Evolutionary conservation across 2,113 vertebrate genomes (phyloP), one percentile per base, ranked within the genome.

Genomic region (Rhea pennata): DNA sequence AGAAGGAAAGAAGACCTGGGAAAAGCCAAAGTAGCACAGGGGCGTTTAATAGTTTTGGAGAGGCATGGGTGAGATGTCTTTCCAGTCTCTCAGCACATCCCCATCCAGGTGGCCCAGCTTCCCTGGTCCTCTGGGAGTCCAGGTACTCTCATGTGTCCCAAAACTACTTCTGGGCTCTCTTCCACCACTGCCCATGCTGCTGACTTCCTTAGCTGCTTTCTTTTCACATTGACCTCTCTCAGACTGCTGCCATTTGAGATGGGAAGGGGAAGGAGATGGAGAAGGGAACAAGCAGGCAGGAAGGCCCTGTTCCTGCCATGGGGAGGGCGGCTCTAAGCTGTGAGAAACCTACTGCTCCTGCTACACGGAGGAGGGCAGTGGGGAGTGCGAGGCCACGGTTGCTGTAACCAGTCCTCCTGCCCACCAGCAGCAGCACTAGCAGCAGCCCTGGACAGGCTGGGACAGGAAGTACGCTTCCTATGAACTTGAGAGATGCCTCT

Each of bases 251-350:
- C 12, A 36, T 3, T 24, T 9, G 15, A 12, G 40, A 72, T 56
- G 26, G 26, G 72, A 79, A 61, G 56, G 53, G 50, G 1, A 89
- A 2, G 19, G 14, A 89, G 46, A 69, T 51, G 8, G 23, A 46
- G n/a, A 69, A 74, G 9, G 14, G 6, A 0, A 1, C 4, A 15
- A 12, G 10, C 11, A 22, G 7, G 19, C 2, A 2, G 2, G 21
- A 17, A 59, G 44, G n/a, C 27, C 48, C 23, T 36, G 16, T 46
- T 80, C 10, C 17, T 59, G 3, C 61, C 10, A 1, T 5, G 5
- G 33, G 39, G 24, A 71, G 21, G 46, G 17, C 36, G 24, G 19
- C 10, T 82, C 7, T 22, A 12, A 14, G 31, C 3, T 67, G 12
- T 26, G 46, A 17, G 27, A 62, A 15, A 13, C 15, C 19, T 54